These are phyloP conservation scores for Silurus meridionalis DNA, from an alignment of 2,113 vertebrate genomes.

Conservation along the genomic window DNA sequence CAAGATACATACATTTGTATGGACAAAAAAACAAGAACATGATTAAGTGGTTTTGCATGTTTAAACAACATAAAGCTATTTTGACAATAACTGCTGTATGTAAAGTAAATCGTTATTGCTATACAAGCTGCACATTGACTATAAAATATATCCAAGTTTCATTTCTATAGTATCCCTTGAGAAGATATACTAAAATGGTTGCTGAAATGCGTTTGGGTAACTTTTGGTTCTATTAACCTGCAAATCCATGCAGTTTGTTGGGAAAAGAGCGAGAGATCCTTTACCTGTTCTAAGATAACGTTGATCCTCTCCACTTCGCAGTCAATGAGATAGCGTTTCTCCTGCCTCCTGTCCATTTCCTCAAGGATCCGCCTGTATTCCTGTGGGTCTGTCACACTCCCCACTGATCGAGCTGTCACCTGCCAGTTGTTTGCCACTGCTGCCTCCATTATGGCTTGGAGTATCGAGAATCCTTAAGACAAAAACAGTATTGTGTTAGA, in stretches of 20 bases:
- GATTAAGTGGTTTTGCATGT: too few species aligned
- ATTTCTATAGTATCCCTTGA: too few species aligned
- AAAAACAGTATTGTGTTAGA: conserved; percentile 25
- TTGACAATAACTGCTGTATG: too few species aligned
- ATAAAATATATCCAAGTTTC: too few species aligned
- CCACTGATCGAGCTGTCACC: conserved; percentile 96
- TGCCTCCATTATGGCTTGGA: conserved; percentile 98
- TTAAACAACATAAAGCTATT: too few species aligned
- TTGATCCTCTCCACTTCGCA: conserved; percentile 96
- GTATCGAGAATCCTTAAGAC: conserved; percentile 90
- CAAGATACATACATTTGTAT: too few species aligned
- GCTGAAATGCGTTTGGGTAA: too few species aligned
- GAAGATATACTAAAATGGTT: too few species aligned
- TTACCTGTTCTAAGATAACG: conserved; percentile 96
- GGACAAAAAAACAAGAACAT: too few species aligned
- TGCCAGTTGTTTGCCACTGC: conserved; percentile 99
- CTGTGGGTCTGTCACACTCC: conserved; percentile 88
- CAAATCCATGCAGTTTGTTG: neutral
- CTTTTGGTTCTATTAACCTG: neutral
- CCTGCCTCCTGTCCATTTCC: conserved; percentile 98
- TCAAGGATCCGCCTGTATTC: conserved; percentile 97
- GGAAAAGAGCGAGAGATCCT: neutral
- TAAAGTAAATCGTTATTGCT: too few species aligned
- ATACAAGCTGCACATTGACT: too few species aligned
- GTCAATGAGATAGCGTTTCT: conserved; percentile 96